These are phyloP conservation scores for Hydropsyche betteni DNA, from an alignment of 2,888 invertebrate genomes.

Conservation along the genomic window DNA sequence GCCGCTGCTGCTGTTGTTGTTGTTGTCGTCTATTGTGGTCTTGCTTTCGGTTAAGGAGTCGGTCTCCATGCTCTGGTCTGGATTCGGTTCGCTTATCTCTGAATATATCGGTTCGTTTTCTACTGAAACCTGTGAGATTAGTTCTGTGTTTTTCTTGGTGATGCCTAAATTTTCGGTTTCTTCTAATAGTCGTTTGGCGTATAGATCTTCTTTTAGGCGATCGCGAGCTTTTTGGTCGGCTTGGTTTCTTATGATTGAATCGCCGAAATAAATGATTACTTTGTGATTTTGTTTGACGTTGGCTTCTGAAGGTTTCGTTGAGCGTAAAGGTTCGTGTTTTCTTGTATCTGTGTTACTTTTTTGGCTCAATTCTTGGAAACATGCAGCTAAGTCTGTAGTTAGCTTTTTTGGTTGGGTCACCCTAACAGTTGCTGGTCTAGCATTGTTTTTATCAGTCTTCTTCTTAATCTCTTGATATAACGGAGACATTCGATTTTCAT, in stretches of 20 bases:
- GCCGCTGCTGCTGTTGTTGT: constrained; percentile 13
- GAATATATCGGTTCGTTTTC: constrained; percentile 61
- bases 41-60: constrained; percentile 41
- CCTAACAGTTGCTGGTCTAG: constrained; percentile 54
- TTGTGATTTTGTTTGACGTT: constrained; percentile 67
- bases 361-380: constrained; percentile 61
- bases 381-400: constrained; percentile 58
- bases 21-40: constrained; percentile 44
- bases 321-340: constrained; percentile 52
- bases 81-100: constrained; percentile 56
- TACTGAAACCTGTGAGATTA: constrained; percentile 58
- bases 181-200: constrained; percentile 60
- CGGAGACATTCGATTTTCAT: constrained; percentile 55
- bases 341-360: constrained; percentile 52
- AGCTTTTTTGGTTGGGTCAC: constrained; percentile 59
- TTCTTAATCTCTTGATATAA: constrained; percentile 60
- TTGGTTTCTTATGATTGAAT: constrained; percentile 68
- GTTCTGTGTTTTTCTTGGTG: constrained; percentile 58
- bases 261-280: constrained; percentile 79
- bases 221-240: constrained; percentile 48
- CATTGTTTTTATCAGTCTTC: constrained; percentile 60
- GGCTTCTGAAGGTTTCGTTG: constrained; percentile 54
- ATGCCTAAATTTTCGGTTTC: constrained; percentile 60
- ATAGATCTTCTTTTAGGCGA: constrained; percentile 58
- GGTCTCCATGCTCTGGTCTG: constrained; percentile 59